A percentile compares a stretch with the other conserved stretches of the same genome.
phyloP scores from a whole-genome alignment of 2,113 vertebrate species.

The Xyliphius kryptos region DNA sequence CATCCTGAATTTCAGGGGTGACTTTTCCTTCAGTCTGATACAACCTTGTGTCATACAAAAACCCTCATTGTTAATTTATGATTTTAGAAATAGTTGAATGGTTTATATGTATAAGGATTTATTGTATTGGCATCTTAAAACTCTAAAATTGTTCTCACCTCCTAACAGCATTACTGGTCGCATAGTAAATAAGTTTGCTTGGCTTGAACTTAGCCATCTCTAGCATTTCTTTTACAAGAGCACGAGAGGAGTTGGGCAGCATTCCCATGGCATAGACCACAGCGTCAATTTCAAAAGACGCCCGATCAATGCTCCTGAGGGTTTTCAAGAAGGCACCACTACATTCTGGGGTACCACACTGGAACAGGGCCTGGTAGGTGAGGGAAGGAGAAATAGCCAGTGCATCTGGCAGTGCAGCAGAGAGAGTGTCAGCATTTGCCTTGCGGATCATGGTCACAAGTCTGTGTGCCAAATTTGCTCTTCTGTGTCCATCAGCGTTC shows the following conservation, averaged over 20 bases:
- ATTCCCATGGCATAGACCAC: conserved; percentile 77
- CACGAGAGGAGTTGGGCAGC: conserved; percentile 71
- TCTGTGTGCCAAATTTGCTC: conserved; percentile 74
- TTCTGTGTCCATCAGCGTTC: conserved; percentile 67
- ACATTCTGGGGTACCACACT: conserved; percentile 81
- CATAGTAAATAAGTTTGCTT: conserved; percentile 81
- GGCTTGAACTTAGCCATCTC: conserved; percentile 73
- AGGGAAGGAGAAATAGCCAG: conserved; percentile 63
- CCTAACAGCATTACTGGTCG: conserved; percentile 77
- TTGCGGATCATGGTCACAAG: conserved; percentile 77
- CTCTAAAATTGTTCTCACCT: conserved; percentile 63
- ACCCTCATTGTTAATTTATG: too few relatives aligned
- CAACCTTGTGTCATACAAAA: conserved; percentile 60
- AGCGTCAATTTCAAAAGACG: conserved; percentile 66
- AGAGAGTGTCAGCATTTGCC: conserved; percentile 66
- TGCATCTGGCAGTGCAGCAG: conserved; percentile 49
- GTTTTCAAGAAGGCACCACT: conserved; percentile 76
- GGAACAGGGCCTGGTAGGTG: conserved; percentile 78
- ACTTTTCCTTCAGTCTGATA: conserved; percentile 54
- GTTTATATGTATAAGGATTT: too few relatives aligned
- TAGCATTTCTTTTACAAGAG: conserved; percentile 76
- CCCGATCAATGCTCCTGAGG: conserved; percentile 61
- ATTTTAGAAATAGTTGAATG: too few relatives aligned
- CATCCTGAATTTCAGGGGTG: conserved; percentile 69
- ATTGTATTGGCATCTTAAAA: neutral